Evolutionary conservation across 2,797 vertebrate species (phyloP).

Genomic region (Limosa lapponica): DNA sequence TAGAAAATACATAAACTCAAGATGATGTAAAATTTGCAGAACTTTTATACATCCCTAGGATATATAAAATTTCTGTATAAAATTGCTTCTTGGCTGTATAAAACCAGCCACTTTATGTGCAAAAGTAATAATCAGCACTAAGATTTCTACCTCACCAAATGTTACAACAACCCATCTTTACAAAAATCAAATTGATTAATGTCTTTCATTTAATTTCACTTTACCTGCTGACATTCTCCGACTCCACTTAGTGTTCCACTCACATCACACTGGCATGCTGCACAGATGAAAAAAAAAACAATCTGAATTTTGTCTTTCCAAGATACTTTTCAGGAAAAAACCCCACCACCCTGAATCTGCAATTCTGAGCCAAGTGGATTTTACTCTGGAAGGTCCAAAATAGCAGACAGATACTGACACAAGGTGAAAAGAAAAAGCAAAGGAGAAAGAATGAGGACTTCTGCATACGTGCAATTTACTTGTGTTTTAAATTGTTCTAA

Average conservation of each 20-base stretch:
- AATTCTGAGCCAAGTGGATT: neutral
- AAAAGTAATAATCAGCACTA: neutral
- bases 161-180: neutral
- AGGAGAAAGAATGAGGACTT: neutral
- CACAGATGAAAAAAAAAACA: constrained; percentile 2
- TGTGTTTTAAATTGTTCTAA: neutral
- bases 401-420: neutral
- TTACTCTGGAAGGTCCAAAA: neutral
- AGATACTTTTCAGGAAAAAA: neutral
- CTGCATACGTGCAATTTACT: neutral
- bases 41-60: neutral
- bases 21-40: neutral
- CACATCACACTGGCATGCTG: constrained; percentile 90
- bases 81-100: neutral
- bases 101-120: neutral
- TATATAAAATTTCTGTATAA: neutral
- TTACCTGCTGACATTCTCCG: constrained; percentile 91
- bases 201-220: neutral
- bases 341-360: neutral
- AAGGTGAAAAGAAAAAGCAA: neutral
- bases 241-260: constrained; percentile 89
- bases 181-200: neutral
- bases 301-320: neutral
- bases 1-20: neutral
- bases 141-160: neutral